phyloP scores from a whole-genome alignment of 1,140 invertebrate species.

The Eufriesea mexicana region DNA sequence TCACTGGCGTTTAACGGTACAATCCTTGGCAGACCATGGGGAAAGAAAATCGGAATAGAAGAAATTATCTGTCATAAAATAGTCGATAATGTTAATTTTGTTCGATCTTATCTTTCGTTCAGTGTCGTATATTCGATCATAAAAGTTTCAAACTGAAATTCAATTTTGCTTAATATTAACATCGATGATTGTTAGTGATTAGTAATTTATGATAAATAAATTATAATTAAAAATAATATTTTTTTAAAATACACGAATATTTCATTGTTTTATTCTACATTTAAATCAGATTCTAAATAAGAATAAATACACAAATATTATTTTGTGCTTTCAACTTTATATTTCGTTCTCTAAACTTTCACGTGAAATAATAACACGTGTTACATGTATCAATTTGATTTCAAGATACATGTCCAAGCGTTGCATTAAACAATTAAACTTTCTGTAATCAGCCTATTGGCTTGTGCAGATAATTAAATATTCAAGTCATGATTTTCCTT shows the following conservation, averaged over 20 bases:
- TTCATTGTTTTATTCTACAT: background rate
- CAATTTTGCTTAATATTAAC: too few relatives aligned
- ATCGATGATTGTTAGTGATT: too few relatives aligned
- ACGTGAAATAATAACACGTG: too few relatives aligned
- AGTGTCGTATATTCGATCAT: background rate
- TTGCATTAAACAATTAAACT: background rate
- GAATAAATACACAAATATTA: too few relatives aligned
- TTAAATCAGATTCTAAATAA: background rate
- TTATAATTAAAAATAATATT: too few relatives aligned
- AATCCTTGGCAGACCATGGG: background rate
- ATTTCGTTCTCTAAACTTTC: too few relatives aligned
- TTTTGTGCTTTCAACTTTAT: background rate
- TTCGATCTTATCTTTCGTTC: background rate
- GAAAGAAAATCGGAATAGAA: conserved; percentile 19
- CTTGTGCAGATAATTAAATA: background rate
- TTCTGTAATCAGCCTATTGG: background rate
- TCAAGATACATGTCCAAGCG: background rate
- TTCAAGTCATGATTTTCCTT: background rate
- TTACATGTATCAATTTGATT: background rate
- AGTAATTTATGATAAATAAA: too few relatives aligned
- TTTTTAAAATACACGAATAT: too few relatives aligned
- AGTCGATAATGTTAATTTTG: background rate
- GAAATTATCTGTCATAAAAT: background rate
- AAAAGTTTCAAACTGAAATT: background rate
- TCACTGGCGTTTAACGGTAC: conserved; percentile 32